Evolutionary conservation across 2,797 vertebrate species (phyloP), one percentile per base, ranked within the genome.

Genomic region (Sphenodon punctatus): DNA sequence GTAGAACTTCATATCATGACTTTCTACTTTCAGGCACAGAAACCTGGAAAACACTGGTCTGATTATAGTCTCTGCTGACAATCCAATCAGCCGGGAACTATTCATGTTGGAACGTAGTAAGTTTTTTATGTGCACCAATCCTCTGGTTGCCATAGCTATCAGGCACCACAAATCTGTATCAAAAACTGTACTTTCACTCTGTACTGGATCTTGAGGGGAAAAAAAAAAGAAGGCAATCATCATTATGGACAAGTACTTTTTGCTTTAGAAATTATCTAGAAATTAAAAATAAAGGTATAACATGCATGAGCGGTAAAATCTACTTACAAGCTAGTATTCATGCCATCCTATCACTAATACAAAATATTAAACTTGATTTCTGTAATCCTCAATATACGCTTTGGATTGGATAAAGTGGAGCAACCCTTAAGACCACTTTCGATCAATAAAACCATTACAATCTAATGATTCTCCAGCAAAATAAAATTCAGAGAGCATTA

Each of bases 1-100:
- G 3, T 23, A 32, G 64, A 61, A n/a, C 19, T 82, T 60, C 53
- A 14, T 32, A 49, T 17, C 34, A 69, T 7, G 14, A 46, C 41
- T 45, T 39, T 27, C 23, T 80, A 46, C 42, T n/a, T 89, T 91
- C 66, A 86, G 66, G 63, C 72, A 43, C 60, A 83, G 85, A 67
- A 84, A 79, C 43, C 91, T 87, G 61, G 46, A 42, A 53, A 61
- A 78, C 70, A 76, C 32, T 53, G 63, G 46, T 67, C 75, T 30
- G 75, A 89, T 78, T 5, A 86, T 0, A 32, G 63, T 9, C 20
- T 78, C 34, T 61, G 43, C 6, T 46, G 75, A 86, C 88, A 83
- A 89, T 19, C 8, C 64, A 20, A 77, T 39, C 69, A 78, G 25
- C 59, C 85, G 86, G 16, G 81, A 59, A 74, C 45, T 45, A 80